These are phyloP conservation scores for Porphyrio hochstetteri DNA, from an alignment of 2,113 vertebrate genomes.

Conservation along the genomic window DNA sequence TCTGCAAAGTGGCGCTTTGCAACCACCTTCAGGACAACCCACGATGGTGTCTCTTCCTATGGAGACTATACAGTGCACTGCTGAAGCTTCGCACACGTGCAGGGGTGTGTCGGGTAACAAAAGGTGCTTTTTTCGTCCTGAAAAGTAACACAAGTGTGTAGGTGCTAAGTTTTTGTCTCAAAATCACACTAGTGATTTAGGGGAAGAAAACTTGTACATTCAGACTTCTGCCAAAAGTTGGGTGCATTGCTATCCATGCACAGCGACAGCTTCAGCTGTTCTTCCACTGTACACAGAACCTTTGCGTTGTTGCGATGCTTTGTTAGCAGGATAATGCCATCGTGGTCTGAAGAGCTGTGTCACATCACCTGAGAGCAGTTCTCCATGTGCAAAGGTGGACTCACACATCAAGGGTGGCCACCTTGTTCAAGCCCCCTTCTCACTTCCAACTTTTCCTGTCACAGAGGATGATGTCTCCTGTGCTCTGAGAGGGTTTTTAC, in stretches of 20 bases:
- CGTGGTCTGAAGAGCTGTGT: not conserved
- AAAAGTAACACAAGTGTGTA: not conserved
- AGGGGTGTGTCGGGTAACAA: not conserved
- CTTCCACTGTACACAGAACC: accelerated
- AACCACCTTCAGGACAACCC: not conserved
- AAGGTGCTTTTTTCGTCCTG: not conserved
- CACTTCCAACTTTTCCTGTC: not conserved
- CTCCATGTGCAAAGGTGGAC: not conserved
- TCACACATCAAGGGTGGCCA: accelerated
- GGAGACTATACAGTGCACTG: not conserved
- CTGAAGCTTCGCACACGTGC: not conserved
- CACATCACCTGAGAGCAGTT: accelerated
- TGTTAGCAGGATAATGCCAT: accelerated
- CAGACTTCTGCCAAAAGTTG: not conserved
- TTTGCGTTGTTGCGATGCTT: accelerated
- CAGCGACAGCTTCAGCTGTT: not conserved
- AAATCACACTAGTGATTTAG: not conserved
- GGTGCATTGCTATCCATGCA: accelerated
- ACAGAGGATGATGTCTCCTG: not conserved
- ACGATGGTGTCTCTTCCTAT: not conserved
- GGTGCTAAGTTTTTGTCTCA: not conserved
- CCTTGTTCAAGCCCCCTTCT: not conserved
- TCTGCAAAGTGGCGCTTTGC: not conserved
- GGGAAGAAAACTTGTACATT: not conserved
- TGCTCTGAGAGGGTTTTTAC: not conserved